Conservation (phyloP, 2,797 vertebrate genomes). For the Danio jaintianensis region DNA sequence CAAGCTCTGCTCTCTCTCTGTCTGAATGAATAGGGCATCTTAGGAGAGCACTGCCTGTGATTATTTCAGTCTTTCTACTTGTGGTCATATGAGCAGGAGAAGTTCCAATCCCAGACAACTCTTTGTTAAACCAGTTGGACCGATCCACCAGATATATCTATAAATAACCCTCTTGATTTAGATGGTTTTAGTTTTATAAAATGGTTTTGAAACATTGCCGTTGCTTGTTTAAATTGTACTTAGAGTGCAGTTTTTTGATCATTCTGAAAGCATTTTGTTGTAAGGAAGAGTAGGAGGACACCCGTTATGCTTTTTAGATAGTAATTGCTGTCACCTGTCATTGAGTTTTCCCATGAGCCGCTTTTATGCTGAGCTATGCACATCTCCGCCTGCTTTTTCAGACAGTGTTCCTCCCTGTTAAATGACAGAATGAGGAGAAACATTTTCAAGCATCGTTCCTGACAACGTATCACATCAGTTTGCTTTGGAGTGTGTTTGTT, state of each 20-base stretch:
- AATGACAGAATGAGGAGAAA: constrained; percentile 55
- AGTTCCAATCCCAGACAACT: not conserved
- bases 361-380: constrained; percentile 37
- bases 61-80: constrained; percentile 4
- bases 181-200: not conserved
- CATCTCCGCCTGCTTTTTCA: constrained; percentile 7
- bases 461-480: constrained; percentile 37
- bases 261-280: constrained; percentile 14
- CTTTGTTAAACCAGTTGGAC: not conserved
- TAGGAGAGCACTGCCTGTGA: not conserved
- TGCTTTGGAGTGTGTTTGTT: constrained; percentile 10
- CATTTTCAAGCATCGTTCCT: constrained; percentile 37
- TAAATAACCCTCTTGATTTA: not conserved
- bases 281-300: not conserved
- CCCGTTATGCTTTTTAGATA: constrained; percentile 7
- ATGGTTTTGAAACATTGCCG: not conserved
- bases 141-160: not conserved
- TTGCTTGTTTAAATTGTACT: not conserved
- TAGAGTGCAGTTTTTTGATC: not conserved
- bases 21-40: not conserved
- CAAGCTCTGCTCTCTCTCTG: not conserved
- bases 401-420: constrained; percentile 8
- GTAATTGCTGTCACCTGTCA: constrained; percentile 49
- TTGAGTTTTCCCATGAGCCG: constrained; percentile 17
- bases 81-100: not conserved